Evolutionary conservation across 2,113 vertebrate genomes (phyloP).

Genomic region (Pluvialis apricaria): DNA sequence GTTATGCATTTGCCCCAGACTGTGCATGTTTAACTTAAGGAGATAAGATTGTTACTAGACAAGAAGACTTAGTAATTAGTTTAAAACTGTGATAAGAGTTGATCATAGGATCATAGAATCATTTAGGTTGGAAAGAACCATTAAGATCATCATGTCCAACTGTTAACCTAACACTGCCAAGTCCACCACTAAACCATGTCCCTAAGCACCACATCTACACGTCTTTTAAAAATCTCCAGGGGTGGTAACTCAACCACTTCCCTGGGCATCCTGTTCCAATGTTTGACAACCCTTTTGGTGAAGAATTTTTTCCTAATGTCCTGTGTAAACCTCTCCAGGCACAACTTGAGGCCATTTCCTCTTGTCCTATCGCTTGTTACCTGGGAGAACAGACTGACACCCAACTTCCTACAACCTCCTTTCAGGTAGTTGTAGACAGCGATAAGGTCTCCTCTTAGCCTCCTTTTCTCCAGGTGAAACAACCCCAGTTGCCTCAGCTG

Average conservation of each 20-base stretch:
- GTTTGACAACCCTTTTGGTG: not conserved
- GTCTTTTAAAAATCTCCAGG: not conserved
- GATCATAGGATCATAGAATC: too few species aligned
- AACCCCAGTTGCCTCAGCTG: too few species aligned
- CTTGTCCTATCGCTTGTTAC: too few species aligned
- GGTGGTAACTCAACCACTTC: not conserved
- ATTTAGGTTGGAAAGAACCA: not conserved
- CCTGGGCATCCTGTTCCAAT: not conserved
- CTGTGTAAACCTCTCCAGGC: too few species aligned
- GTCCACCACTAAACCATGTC: not conserved
- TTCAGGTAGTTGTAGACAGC: too few species aligned
- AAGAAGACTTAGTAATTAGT: not conserved
- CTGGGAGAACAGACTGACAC: too few species aligned
- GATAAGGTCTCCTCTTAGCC: too few species aligned
- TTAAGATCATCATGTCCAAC: not conserved
- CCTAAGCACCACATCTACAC: too few species aligned
- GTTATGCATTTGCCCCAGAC: not conserved
- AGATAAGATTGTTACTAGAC: not conserved
- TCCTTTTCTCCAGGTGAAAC: too few species aligned
- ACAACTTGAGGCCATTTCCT: too few species aligned
- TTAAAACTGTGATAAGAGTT: not conserved
- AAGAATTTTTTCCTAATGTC: too few species aligned
- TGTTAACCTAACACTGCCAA: not conserved
- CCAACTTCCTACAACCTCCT: too few species aligned
- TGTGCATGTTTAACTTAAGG: not conserved